These are phyloP conservation scores for Creontiades dilutus DNA, from an alignment of 2,888 invertebrate genomes.

Conservation along the genomic window DNA sequence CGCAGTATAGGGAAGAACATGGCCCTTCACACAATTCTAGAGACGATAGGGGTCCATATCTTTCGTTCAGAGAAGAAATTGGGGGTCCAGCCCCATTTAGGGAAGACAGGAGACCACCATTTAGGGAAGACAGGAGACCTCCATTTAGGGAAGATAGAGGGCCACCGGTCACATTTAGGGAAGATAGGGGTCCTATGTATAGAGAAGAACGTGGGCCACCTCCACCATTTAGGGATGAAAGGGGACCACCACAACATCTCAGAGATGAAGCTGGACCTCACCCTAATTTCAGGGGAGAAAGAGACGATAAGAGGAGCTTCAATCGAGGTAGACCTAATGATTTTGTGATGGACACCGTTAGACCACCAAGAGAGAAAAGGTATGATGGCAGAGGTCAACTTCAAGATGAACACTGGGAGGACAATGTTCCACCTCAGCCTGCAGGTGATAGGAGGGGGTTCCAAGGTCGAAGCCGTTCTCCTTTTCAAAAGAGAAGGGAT, in stretches of 20 bases:
- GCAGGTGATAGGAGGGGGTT: not conserved
- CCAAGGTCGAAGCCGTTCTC: not conserved
- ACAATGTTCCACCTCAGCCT: constrained; percentile 17
- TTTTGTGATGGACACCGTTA: not conserved
- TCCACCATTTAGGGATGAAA: not conserved
- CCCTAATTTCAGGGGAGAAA: constrained; percentile 46
- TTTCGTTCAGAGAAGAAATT: constrained; percentile 19
- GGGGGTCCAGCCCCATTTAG: not conserved
- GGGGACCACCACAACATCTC: constrained; percentile 38
- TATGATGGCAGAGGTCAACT: constrained; percentile 30
- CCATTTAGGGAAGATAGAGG: constrained; percentile 10
- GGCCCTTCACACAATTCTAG: not conserved
- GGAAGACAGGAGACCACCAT: constrained; percentile 10
- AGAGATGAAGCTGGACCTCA: constrained; percentile 30
- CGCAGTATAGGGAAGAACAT: constrained; percentile 29
- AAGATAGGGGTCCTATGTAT: constrained; percentile 13
- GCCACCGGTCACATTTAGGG: not conserved
- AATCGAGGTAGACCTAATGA: constrained; percentile 5
- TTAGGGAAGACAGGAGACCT: not conserved
- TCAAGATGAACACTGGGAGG: constrained; percentile 3
- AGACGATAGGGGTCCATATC: not conserved
- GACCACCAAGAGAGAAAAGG: constrained; percentile 21
- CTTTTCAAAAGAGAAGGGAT: not conserved
- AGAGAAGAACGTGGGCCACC: constrained; percentile 15
- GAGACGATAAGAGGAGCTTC: not conserved